These are phyloP conservation scores for Eupithecia tripunctaria DNA, from an alignment of 2,888 invertebrate species.

Conservation along the genomic window DNA sequence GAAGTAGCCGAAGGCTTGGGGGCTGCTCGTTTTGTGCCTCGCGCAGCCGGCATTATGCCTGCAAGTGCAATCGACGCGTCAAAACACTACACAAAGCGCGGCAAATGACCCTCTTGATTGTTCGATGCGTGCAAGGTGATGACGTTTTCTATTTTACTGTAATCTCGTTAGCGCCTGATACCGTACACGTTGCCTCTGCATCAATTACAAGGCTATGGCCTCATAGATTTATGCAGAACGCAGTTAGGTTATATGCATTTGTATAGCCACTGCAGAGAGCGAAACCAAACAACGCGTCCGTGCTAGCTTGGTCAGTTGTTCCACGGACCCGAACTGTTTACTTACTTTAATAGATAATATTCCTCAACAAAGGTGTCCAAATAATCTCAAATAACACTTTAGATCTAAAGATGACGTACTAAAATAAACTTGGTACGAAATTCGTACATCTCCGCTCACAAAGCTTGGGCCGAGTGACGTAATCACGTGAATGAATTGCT, in stretches of 20 bases:
- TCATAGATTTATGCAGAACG: conserved; percentile 77
- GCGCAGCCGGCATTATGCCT: conserved; percentile 82
- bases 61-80: conserved; percentile 80
- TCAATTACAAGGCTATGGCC: conserved; percentile 75
- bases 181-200: conserved; percentile 68
- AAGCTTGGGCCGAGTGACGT: conserved; percentile 76
- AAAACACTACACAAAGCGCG: conserved; percentile 70
- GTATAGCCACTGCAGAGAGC: conserved; percentile 74
- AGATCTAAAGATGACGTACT: conserved; percentile 78
- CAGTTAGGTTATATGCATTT: conserved; percentile 83
- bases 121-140: conserved; percentile 59
- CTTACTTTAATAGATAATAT: conserved; percentile 71
- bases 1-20: conserved; percentile 72
- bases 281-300: conserved; percentile 78
- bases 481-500: conserved; percentile 48
- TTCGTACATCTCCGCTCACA: conserved; percentile 73
- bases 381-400: conserved; percentile 63
- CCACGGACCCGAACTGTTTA: conserved; percentile 54
- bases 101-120: conserved; percentile 63
- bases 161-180: conserved; percentile 72
- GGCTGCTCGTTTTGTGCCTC: conserved; percentile 80
- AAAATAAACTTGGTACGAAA: conserved; percentile 73
- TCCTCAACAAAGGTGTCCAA: conserved; percentile 56
- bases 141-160: conserved; percentile 73
- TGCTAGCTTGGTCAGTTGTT: conserved; percentile 54